These are phyloP conservation scores for Epinephelus lanceolatus DNA, from an alignment of 2,113 vertebrate genomes.

Conservation along the genomic window DNA sequence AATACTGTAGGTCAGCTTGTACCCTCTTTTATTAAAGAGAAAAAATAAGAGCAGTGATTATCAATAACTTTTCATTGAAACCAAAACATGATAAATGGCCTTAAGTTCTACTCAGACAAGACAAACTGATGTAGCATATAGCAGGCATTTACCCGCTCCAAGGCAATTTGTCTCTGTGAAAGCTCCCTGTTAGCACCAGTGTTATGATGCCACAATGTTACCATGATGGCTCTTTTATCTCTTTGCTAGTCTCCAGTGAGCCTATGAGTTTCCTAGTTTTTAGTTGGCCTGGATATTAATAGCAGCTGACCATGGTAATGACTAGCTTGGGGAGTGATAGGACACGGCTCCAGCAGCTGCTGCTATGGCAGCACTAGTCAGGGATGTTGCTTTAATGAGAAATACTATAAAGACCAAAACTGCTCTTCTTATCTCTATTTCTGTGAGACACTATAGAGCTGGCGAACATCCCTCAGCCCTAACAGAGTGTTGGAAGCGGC, in stretches of 20 bases:
- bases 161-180: conserved; percentile 69
- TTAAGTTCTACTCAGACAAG: conserved; percentile 34
- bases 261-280: conserved; percentile 53
- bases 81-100: conserved; percentile 62
- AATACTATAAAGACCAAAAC: conserved; percentile 54
- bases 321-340: conserved; percentile 55
- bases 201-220: conserved; percentile 57
- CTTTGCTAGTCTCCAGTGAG: conserved; percentile 52
- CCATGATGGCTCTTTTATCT: conserved; percentile 74
- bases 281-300: conserved; percentile 59
- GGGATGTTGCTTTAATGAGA: conserved; percentile 63
- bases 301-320: conserved; percentile 58
- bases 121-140: conserved; percentile 55
- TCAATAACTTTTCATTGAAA: conserved; percentile 67
- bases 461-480: conserved; percentile 52
- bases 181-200: conserved; percentile 52
- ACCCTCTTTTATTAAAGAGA: background rate
- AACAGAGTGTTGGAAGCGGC: conserved; percentile 54
- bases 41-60: conserved; percentile 38
- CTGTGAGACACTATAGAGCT: conserved; percentile 22
- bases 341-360: conserved; percentile 45
- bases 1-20: background rate
- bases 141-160: conserved; percentile 24
- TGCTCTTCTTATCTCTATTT: conserved; percentile 58
- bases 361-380: conserved; percentile 9